Evolutionary conservation across 2,113 vertebrate genomes (phyloP), one percentile per base, ranked within the genome.

Genomic region (Scortum barcoo): DNA sequence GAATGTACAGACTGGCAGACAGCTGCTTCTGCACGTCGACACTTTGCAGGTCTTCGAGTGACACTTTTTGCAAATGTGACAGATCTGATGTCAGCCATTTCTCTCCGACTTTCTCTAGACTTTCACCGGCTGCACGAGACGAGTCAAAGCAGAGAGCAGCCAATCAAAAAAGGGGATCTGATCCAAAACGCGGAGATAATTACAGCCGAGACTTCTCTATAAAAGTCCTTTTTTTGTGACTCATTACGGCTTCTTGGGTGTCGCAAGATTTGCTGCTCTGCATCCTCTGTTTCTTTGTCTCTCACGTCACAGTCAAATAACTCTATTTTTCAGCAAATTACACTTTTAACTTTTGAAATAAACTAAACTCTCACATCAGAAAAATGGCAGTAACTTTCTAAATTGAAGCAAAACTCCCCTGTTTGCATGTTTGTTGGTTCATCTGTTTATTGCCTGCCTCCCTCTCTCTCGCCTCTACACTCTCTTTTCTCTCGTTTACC

Each of bases 191-290:
- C 61, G 17, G 62, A 79, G 60, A 48, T 76, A 82, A 88, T 86
- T 81, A 71, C 83, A 84, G 78, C 78, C 7, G 16, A 22, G 66
- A 58, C 70, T 38, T 81, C 61, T 57, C 61, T 57, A 62, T 66
- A 81, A 84, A 86, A 61, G 44, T n/a, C 68, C 19, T 62, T 81
- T 62, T 81, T 80, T 77, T 86, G 30, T 66, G 74, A 72, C 66
- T 78, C 60, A 26, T 65, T 78, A 30, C 62, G n/a, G 72, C 73
- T 68, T 26, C 30, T 24, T 14, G 51, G 72, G 44, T 54, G 56
- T 46, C 53, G 54, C 7, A 19, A 16, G 78, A 60, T 51, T 51
- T 67, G 19, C 61, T 68, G 17, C 70, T 57, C 58, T 22, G 11
- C 5, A 9, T 7, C 67, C 8, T 30, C 24, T 51, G 11, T 20